These are phyloP conservation scores for Glandiceps talaboti DNA, from an alignment of 53 echinoderm and acorn worm species.

Conservation along the genomic window DNA sequence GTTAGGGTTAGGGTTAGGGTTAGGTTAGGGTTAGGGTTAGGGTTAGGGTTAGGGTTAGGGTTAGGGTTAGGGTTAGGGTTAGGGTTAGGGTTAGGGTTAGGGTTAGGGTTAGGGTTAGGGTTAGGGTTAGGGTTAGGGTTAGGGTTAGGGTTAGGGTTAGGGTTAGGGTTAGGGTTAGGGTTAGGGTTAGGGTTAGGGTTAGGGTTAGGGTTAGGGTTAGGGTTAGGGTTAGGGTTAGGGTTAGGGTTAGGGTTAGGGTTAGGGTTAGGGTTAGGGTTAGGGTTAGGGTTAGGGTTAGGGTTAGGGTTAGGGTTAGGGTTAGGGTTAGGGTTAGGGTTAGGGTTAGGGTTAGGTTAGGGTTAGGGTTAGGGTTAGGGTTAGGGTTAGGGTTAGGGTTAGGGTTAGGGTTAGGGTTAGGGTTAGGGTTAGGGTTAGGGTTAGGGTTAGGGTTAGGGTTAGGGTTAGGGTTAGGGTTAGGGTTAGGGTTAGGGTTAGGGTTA, in stretches of 20 bases:
- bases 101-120: slow-evolving; percentile 39
- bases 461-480: slow-evolving; percentile 28
- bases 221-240: slow-evolving; percentile 21
- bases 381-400: slow-evolving; percentile 36
- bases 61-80: slow-evolving; percentile 22
- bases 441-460: slow-evolving; percentile 36
- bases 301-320: slow-evolving; percentile 27
- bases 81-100: slow-evolving; percentile 37
- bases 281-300: slow-evolving; percentile 22
- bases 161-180: slow-evolving; percentile 15
- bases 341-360: slow-evolving; percentile 20
- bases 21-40: slow-evolving; percentile 6
- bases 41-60: slow-evolving; percentile 23
- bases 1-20: slow-evolving; percentile 37
- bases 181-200: slow-evolving; percentile 14
- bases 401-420: slow-evolving; percentile 37
- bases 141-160: slow-evolving; percentile 36
- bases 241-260: slow-evolving; percentile 18
- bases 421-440: slow-evolving; percentile 37
- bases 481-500: slow-evolving; percentile 34
- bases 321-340: slow-evolving; percentile 41
- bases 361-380: slow-evolving; percentile 25
- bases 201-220: slow-evolving; percentile 22
- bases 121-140: slow-evolving; percentile 37
- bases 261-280: neutral